phyloP scores from a whole-genome alignment of 1,140 invertebrate genomes.

The Ooceraea biroi region DNA sequence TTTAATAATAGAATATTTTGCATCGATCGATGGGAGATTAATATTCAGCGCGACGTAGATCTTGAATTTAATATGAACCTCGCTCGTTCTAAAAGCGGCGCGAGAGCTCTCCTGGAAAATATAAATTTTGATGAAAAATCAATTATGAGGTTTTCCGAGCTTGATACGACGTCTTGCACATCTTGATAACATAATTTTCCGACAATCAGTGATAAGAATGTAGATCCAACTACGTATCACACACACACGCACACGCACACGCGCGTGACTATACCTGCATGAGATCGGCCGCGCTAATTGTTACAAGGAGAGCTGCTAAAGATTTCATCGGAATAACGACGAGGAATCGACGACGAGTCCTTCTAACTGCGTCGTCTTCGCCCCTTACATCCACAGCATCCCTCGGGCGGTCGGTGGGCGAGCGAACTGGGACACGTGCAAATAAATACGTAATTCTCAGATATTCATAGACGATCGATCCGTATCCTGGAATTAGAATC shows the following conservation, averaged over 20 bases:
- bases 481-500: constrained; percentile 64
- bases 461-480: constrained; percentile 72
- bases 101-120: background rate
- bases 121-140: background rate
- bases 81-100: constrained; percentile 34
- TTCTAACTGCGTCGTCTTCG: constrained; percentile 1
- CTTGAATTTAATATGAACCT: constrained; percentile 24
- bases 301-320: background rate
- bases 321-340: background rate
- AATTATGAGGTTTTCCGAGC: background rate
- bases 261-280: too few relatives aligned
- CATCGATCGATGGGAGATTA: constrained; percentile 33
- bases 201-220: too few relatives aligned
- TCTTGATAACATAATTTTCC: too few relatives aligned
- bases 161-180: background rate
- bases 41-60: constrained; percentile 32
- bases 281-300: background rate
- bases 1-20: constrained; percentile 50
- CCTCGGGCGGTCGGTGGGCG: background rate
- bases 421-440: constrained; percentile 58
- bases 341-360: constrained; percentile 2
- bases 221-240: too few relatives aligned
- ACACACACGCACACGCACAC: too few relatives aligned
- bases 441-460: constrained; percentile 63
- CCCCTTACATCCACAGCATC: background rate